These are phyloP conservation scores for Lagopus leucura DNA, from an alignment of 2,113 vertebrate genomes.

Conservation along the genomic window DNA sequence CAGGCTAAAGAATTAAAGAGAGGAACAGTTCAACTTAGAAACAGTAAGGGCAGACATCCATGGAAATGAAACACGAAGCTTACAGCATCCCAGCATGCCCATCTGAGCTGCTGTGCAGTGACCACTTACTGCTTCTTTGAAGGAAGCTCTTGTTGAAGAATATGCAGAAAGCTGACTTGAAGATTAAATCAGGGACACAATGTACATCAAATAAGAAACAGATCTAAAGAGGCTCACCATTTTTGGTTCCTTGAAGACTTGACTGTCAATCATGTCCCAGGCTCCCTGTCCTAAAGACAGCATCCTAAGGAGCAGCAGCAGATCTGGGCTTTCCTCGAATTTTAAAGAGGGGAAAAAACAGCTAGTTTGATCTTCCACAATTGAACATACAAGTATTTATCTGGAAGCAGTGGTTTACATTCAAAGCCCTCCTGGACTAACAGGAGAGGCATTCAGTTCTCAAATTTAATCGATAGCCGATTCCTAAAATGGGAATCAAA, in stretches of 20 bases:
- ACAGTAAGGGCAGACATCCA: background rate
- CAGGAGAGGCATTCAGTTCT: background rate
- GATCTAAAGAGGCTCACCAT: conserved; percentile 79
- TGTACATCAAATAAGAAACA: background rate
- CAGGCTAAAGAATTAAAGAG: background rate
- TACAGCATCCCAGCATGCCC: background rate
- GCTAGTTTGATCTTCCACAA: background rate
- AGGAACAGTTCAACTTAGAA: background rate
- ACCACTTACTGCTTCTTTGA: background rate
- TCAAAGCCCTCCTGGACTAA: background rate
- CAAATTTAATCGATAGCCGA: background rate
- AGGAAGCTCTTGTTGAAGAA: background rate
- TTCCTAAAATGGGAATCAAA: background rate
- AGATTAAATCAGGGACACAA: background rate
- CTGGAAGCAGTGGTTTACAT: background rate
- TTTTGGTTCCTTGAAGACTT: conserved; percentile 97
- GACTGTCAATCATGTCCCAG: conserved; percentile 99
- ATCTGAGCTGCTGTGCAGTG: background rate
- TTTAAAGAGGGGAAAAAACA: conserved; percentile 33
- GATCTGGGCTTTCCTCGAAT: conserved; percentile 91
- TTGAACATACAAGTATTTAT: background rate
- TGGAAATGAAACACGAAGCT: background rate
- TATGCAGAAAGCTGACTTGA: background rate
- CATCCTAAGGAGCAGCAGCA: conserved; percentile 93
- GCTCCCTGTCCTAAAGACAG: conserved; percentile 94